Conservation (phyloP, 2,113 vertebrate genomes). For the Pardalotus punctatus region DNA sequence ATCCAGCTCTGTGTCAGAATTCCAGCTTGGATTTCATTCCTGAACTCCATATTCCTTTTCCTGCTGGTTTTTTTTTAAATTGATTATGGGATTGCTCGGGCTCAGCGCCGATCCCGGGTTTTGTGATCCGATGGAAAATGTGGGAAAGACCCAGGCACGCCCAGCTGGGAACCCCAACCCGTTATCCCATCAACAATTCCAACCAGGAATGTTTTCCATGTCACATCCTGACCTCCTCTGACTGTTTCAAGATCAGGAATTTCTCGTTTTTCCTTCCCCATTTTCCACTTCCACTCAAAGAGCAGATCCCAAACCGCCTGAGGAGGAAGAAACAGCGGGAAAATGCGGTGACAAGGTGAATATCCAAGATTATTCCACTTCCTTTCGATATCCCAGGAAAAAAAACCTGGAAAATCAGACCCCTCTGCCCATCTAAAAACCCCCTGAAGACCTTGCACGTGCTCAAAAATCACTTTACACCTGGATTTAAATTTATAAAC, state of each 20-base stretch:
- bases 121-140: no score
- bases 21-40: not conserved
- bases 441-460: not conserved
- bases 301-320: not conserved
- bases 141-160: no score
- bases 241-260: not conserved
- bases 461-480: not conserved
- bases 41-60: fast-evolving
- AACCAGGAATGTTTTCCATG: not conserved
- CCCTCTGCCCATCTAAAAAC: not conserved
- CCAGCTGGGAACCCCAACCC: not conserved
- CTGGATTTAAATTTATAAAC: not conserved
- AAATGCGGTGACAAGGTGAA: fast-evolving
- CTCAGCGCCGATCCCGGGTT: not conserved
- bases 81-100: not conserved
- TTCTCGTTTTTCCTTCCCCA: not conserved
- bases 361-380: not conserved
- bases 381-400: not conserved
- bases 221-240: not conserved
- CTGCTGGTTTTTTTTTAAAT: not conserved
- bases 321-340: not conserved
- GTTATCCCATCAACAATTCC: not conserved
- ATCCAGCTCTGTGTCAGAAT: not conserved
- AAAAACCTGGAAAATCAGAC: not conserved
- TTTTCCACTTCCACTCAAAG: not conserved